Evolutionary conservation across 2,113 vertebrate genomes (phyloP), one percentile per base, ranked within the genome.

Genomic region (Leiothrix lutea): DNA sequence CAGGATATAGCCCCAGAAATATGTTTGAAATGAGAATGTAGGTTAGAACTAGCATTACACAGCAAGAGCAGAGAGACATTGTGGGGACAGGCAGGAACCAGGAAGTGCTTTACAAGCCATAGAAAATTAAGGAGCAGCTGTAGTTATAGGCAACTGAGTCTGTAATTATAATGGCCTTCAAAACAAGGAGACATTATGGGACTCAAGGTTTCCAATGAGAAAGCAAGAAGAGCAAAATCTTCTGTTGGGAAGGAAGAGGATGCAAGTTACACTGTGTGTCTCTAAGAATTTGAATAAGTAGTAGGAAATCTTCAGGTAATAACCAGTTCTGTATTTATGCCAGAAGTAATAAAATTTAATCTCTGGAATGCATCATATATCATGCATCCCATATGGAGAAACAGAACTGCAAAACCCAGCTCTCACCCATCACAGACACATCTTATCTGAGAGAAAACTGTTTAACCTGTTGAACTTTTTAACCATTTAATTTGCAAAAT

Each of bases 91-190:
- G 42, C 58, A 90, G 86, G 62, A 96, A 82, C 24, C n/a, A 69
- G 73, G 45, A 54, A 69, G 24, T 36, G 53, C 48, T 67, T 73
- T 69, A 14, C 4, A 2, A 83, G 25, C 66, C 71, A 83, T 0
- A 83, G 89, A 88, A 96, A 92, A 94, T 65, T 69, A 80, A 91
- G 89, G 89, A 96, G 75, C 8, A 53, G 62, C 67, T 69, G n/a
- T 62, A 86, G 50, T 80, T 86, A 47, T 28, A 84, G 72, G 60
- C 47, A 84, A 54, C 35, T 25, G 23, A 78, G 12, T 71, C 71
- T 80, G 31, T 86, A 92, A 92, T 91, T 88, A 78, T 19, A 78
- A 83, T 29, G 56, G 47, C 23, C 89, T 91, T 86, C 83, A 80
- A 92, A 95, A 84, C 60, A 86, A 81, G n/a, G 35, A 4, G 7